Conservation (phyloP, 2,888 invertebrate genomes). For the Argyresthia albistria region DNA sequence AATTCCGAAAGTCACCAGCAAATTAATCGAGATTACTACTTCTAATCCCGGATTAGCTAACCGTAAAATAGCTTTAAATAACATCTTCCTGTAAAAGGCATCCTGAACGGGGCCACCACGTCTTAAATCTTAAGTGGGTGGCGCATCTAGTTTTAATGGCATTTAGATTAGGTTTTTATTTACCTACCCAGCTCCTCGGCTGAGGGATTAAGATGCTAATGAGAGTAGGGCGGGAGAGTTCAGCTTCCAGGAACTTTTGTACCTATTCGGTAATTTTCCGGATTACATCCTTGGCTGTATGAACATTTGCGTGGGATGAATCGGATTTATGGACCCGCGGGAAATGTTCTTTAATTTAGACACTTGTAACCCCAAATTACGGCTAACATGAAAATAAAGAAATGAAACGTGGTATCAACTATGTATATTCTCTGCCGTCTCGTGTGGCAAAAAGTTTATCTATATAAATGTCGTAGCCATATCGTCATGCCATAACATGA, state of each 20-base stretch:
- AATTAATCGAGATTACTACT: no score
- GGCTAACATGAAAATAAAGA: no score
- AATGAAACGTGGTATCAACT: no score
- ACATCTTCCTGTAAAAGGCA: neutral
- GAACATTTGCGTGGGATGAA: no score
- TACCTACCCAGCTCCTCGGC: slow-evolving; percentile 24
- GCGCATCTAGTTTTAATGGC: slow-evolving; percentile 63
- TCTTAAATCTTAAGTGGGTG: slow-evolving; percentile 35
- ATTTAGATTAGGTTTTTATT: slow-evolving; percentile 70
- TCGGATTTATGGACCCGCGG: no score
- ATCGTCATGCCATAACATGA: no score
- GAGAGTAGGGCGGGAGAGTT: slow-evolving; percentile 10
- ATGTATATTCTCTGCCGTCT: no score
- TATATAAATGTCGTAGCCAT: no score
- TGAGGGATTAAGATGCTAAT: slow-evolving; percentile 18
- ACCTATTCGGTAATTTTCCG: neutral
- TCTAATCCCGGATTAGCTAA: neutral
- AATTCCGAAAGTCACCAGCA: no score
- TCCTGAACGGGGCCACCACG: slow-evolving; percentile 13
- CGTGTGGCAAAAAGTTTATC: no score
- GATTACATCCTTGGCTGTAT: neutral
- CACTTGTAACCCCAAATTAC: no score
- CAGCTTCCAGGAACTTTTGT: neutral
- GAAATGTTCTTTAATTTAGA: no score
- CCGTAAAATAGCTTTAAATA: neutral